Evolutionary conservation across 2,113 vertebrate genomes (phyloP).

Genomic region (Limanda limanda): DNA sequence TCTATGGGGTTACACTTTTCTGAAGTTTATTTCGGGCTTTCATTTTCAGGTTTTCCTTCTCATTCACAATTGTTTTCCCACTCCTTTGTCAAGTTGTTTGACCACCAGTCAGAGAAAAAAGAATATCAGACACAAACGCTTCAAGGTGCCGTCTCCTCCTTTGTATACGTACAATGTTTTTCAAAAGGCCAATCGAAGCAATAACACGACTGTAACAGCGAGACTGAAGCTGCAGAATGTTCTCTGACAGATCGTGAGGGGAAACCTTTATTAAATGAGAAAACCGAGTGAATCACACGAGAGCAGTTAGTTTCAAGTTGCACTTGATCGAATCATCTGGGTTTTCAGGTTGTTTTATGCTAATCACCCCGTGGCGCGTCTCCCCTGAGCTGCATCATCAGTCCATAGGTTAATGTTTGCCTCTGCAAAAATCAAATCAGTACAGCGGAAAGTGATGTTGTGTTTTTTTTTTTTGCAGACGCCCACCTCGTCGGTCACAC

Average conservation of each 20-base stretch:
- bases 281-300: constrained; percentile 24
- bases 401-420: constrained; percentile 43
- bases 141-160: too few species aligned
- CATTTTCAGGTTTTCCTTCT: background rate
- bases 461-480: constrained; percentile 52
- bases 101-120: background rate
- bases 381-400: constrained; percentile 11
- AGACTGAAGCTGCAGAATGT: constrained; percentile 16
- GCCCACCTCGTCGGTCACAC: constrained; percentile 66
- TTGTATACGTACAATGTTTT: background rate
- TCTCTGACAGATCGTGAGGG: background rate
- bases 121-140: background rate
- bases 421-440: constrained; percentile 56
- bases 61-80: background rate
- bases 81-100: background rate
- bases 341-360: constrained; percentile 23
- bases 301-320: constrained; percentile 1
- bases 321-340: background rate
- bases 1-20: background rate
- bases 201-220: constrained; percentile 6
- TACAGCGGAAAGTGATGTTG: constrained; percentile 62
- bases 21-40: background rate
- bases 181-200: background rate
- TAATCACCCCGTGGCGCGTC: background rate
- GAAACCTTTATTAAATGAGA: constrained; percentile 1